Conservation (phyloP, 2,888 invertebrate species). For the Sphaerophoria rueppellii region DNA sequence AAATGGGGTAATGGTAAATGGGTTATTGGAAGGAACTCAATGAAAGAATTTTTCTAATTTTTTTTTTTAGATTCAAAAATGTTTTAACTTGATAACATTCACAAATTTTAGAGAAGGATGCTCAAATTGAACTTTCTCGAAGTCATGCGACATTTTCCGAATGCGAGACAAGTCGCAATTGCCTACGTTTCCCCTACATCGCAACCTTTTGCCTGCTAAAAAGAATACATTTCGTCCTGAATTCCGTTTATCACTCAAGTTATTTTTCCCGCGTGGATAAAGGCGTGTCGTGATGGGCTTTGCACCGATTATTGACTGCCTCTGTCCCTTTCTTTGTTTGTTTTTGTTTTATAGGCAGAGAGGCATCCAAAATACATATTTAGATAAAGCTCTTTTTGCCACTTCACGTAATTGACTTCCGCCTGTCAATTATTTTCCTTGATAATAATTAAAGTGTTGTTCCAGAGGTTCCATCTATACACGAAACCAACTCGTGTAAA, state of each 20-base stretch:
- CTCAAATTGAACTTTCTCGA: too few relatives aligned
- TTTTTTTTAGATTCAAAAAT: too few relatives aligned
- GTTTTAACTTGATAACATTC: too few relatives aligned
- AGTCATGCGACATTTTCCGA: neutral
- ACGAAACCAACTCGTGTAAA: neutral
- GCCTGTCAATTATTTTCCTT: slow-evolving; percentile 66
- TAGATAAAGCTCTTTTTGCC: slow-evolving; percentile 19
- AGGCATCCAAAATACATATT: neutral
- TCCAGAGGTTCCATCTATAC: neutral
- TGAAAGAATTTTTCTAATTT: too few relatives aligned
- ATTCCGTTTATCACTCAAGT: slow-evolving; percentile 15
- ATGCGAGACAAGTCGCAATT: too few relatives aligned
- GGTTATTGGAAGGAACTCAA: too few relatives aligned
- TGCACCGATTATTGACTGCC: slow-evolving; percentile 5
- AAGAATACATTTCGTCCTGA: slow-evolving; percentile 7
- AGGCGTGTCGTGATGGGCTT: neutral
- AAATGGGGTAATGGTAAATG: too few relatives aligned
- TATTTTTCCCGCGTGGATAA: slow-evolving; percentile 10
- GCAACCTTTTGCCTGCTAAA: neutral
- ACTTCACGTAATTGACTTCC: slow-evolving; percentile 45
- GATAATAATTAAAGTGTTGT: slow-evolving; percentile 57
- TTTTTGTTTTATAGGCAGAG: too few relatives aligned
- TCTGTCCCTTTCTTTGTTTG: slow-evolving; percentile 1
- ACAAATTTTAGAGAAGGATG: too few relatives aligned
- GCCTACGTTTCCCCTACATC: too few relatives aligned